Base-by-base conservation (phyloP, 2,888 invertebrate species). In the Elysia crispata region DNA sequence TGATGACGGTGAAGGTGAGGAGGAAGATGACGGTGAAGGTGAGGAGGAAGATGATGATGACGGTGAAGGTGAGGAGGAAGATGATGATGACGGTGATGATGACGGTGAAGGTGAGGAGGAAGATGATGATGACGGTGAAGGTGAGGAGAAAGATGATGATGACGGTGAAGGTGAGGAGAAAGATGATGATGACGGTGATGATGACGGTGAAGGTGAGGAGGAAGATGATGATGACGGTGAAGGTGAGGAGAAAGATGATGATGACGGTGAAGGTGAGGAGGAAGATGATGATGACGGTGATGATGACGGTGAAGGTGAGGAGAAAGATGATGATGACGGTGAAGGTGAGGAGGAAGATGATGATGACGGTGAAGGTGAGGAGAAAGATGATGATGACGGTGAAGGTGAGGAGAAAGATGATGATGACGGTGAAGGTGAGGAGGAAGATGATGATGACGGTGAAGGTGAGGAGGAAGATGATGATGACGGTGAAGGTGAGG, bases 391-490 rank as follows among this genome's bases (percentile, higher is more conserved):
- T 30, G 33, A 49, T 30, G 28, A 74, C 8, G 15, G 31, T 57
- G 74, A 74, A 23, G 15, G 30, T 57, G 57, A 54, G 28, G 13
- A 74, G 74, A 74, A 28, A 28, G 8, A n/a, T 8, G 23, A 41
- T 33, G 20, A 33, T 15, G 31, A 15, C 3, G n/a, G 15, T 33
- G 41, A 41, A 28, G 20, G 41, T 5, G 8, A 33, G 41, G 54
- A 54, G 54, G 54, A 73, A 30, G 30, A 31, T 28, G 54, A 54
- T 15, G n/a, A 13, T 15, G 54, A 50, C 23, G 11, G 50, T 28
- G 49, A 73, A 25, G 54, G 73, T 50, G 73, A 73, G 54, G 25
- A 28, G 25, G 54, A 50, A 15, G 5, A n/a, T 23, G 30, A 73
- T 49, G 54, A 54, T 50, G 73, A 73, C 28, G 23, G 73, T 50